These are phyloP conservation scores for Agapornis canus DNA, from an alignment of 2,797 vertebrate genomes.

Conservation along the genomic window DNA sequence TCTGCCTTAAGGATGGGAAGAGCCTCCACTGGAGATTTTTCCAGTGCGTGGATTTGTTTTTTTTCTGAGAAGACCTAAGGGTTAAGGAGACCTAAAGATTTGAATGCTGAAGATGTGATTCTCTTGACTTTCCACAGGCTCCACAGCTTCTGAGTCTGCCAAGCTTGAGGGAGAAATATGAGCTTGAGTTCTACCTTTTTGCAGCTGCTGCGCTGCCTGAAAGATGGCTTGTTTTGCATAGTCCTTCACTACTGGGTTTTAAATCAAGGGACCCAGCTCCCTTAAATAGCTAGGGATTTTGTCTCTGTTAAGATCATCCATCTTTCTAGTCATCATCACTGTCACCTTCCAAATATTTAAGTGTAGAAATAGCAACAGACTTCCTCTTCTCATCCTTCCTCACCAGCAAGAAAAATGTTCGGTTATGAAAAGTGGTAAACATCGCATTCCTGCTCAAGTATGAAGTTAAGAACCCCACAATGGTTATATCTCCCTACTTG, in stretches of 20 bases:
- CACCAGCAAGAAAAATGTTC: not conserved
- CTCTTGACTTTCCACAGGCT: not conserved
- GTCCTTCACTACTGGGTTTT: not conserved
- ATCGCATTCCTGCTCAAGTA: conserved; percentile 13
- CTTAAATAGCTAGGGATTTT: conserved; percentile 45
- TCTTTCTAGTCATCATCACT: not conserved
- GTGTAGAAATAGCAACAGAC: conserved; percentile 16
- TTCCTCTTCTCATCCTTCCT: not conserved
- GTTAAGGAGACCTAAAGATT: not conserved
- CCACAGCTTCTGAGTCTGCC: not conserved
- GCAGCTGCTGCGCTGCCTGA: not conserved
- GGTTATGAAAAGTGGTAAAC: conserved; percentile 26
- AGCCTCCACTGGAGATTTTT: not conserved
- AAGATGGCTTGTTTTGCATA: not conserved
- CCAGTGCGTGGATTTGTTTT: too few relatives aligned
- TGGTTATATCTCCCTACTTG: not conserved
- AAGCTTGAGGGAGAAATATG: not conserved
- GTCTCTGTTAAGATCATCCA: not conserved
- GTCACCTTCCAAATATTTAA: conserved; percentile 54
- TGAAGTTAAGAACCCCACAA: not conserved
- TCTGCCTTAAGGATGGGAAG: not conserved
- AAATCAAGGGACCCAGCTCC: not conserved
- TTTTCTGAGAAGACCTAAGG: not conserved
- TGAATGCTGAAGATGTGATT: not conserved
- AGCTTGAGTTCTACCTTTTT: not conserved